A percentile compares a stretch with the other conserved stretches of the same genome.
phyloP scores from a whole-genome alignment of 2,113 vertebrate genomes.

The Callorhinus ursinus region DNA sequence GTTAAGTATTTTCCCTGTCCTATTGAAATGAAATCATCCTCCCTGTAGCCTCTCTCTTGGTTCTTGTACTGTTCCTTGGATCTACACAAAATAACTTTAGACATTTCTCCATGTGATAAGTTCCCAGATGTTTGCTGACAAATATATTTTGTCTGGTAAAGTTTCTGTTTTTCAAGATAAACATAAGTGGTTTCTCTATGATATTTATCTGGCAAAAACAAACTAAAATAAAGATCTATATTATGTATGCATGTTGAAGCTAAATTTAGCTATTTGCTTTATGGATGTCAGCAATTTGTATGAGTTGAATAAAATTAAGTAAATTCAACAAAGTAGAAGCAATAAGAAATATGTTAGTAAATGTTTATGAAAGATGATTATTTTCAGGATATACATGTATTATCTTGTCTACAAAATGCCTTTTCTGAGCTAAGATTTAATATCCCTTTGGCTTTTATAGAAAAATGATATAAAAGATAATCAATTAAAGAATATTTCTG shows the following conservation, averaged over 20 bases:
- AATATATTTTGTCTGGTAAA: conserved; percentile 32
- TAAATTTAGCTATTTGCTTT: conserved; percentile 56
- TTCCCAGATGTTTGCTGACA: conserved; percentile 28
- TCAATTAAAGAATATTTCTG: conserved; percentile 34
- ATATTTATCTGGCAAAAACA: conserved; percentile 48
- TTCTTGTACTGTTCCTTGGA: not conserved
- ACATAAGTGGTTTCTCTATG: not conserved
- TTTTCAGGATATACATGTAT: conserved; percentile 21
- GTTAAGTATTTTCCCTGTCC: conserved; percentile 12
- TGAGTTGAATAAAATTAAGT: conserved; percentile 41
- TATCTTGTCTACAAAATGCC: conserved; percentile 27
- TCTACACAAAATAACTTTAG: not conserved
- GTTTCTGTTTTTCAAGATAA: conserved; percentile 18
- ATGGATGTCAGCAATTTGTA: conserved; percentile 46
- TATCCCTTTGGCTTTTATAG: conserved; percentile 27
- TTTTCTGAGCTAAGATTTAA: conserved; percentile 38
- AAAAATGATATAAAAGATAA: not conserved
- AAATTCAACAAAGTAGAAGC: conserved; percentile 30
- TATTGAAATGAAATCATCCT: not conserved
- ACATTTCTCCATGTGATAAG: not conserved
- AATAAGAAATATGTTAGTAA: not conserved
- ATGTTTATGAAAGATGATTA: conserved; percentile 46
- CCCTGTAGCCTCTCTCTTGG: not conserved
- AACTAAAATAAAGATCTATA: not conserved
- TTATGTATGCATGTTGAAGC: not conserved